These are phyloP conservation scores for Buphagus erythrorhynchus DNA, from an alignment of 2,797 vertebrate species.

Conservation along the genomic window DNA sequence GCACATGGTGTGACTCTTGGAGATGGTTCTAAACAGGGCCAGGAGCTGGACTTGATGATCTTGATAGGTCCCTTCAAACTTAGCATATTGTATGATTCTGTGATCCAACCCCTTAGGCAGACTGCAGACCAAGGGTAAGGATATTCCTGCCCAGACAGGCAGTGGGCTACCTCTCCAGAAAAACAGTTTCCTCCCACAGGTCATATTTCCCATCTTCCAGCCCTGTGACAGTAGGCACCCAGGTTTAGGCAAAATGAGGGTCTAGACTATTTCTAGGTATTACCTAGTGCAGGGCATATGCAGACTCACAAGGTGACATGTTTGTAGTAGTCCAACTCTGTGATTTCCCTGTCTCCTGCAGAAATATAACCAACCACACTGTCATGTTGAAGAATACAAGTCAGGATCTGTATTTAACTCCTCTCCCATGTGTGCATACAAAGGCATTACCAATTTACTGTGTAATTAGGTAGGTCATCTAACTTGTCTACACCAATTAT, in stretches of 20 bases:
- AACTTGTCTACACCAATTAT: not conserved
- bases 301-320: fast-evolving
- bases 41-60: not conserved
- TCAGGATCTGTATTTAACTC: not conserved
- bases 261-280: not conserved
- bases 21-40: not conserved
- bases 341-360: not conserved
- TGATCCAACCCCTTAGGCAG: not conserved
- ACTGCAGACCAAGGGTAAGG: not conserved
- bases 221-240: not conserved
- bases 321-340: not conserved
- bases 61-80: not conserved
- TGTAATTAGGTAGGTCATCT: not conserved
- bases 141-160: not conserved
- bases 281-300: fast-evolving
- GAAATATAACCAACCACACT: fast-evolving
- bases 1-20: not conserved
- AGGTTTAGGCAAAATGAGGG: not conserved
- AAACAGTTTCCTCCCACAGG: not conserved
- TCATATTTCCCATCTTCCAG: fast-evolving
- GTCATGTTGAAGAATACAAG: not conserved
- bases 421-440: not conserved
- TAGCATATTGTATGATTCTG: not conserved
- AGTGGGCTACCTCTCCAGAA: not conserved
- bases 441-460: not conserved